Conservation (phyloP, 2,113 vertebrate species). For the Agapornis roseicollis region DNA sequence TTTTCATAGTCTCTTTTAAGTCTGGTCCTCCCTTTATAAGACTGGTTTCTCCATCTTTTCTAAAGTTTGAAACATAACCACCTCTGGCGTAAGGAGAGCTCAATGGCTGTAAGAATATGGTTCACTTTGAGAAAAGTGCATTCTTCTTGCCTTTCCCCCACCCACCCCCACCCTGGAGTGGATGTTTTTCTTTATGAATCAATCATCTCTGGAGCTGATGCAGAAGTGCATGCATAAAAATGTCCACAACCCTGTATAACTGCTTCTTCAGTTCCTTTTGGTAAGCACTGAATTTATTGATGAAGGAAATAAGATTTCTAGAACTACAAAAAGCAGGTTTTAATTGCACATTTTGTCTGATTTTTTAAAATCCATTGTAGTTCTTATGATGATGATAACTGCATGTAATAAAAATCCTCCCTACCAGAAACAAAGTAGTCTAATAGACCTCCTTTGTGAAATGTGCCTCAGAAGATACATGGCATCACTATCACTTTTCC, state of each 20-base stretch:
- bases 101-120: neutral
- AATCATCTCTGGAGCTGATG: conserved; percentile 9
- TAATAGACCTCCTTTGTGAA: neutral
- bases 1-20: neutral
- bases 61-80: neutral
- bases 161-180: rapidly evolving
- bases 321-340: neutral
- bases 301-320: conserved; percentile 53
- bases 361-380: neutral
- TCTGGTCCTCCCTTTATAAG: conserved; percentile 16
- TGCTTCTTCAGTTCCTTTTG: conserved; percentile 1
- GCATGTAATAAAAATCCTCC: neutral
- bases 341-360: conserved; percentile 26
- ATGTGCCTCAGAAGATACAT: neutral
- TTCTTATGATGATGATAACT: neutral
- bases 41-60: neutral
- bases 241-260: neutral
- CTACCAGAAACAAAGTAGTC: neutral
- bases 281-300: conserved; percentile 17
- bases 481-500: neutral
- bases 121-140: neutral
- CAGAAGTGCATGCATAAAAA: neutral
- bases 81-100: neutral
- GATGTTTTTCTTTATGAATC: conserved; percentile 28
- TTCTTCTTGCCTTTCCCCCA: neutral